Base-by-base conservation (phyloP, 2,888 invertebrate species). In the Mystacides longicornis region DNA sequence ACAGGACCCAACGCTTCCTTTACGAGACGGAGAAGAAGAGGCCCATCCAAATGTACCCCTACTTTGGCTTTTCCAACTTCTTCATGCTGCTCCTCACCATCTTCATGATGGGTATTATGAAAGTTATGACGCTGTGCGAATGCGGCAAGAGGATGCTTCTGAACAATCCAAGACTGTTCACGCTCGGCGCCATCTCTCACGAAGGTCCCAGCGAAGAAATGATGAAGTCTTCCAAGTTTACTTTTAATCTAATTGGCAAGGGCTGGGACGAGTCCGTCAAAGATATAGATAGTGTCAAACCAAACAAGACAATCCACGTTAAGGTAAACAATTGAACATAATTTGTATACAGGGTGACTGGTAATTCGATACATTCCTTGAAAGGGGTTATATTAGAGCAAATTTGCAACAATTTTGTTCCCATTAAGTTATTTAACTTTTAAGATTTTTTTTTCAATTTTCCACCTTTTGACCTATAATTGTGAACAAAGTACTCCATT, bases 41-140 rank as follows among this genome's bases (percentile, higher is more conserved):
- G 3, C 95, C 96, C 0, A 81, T 81, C 5, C 93, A 94, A 71
- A 78, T 89, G 68, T 78, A 81, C 37, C 82, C 89, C 0, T 96
- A 94, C 68, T 61, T 87, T n/a, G 77, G 75, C 9, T 68, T 83
- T 16, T 66, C 69, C 62, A 69, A 65, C 54, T 42, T 71, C 0
- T 3, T 66, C 0, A 61, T 69, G 1, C 68, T 84, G 0, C 14
- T 86, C 0, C 42, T 74, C 0, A 65, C 79, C 0, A 66, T 80
- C 0, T 42, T 89, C 3, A 67, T 81, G 31, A 88, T 82, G 0
- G 62, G 74, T 0, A 55, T 89, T 5, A 82, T 93, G 67, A 71
- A 70, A 1, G 9, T 86, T 0, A 64, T 91, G 64, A 67, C 82
- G 1, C 81, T 80, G 50, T 57, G 56, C 20, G 31, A 49, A 2